Evolutionary conservation across 2,888 invertebrate species (phyloP).

Genomic region (Myopa tessellatipennis): DNA sequence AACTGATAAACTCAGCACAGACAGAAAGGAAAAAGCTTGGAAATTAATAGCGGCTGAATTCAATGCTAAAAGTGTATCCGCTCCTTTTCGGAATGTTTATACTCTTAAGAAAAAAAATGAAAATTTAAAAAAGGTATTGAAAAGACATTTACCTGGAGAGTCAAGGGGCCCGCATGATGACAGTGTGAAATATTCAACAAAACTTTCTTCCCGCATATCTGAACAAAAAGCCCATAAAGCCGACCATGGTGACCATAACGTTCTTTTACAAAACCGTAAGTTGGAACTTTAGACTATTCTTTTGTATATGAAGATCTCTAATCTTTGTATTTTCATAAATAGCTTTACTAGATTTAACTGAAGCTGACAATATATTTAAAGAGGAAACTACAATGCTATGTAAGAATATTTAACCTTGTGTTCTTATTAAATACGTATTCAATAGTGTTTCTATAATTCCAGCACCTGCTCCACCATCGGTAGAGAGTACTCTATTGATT

Average conservation of each 20-base stretch:
- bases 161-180: neutral
- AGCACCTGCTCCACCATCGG: neutral
- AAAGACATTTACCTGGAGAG: neutral
- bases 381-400: neutral
- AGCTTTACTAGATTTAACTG: neutral
- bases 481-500: too few relatives aligned
- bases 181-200: neutral
- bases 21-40: constrained; percentile 7
- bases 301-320: neutral
- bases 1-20: neutral
- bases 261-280: neutral
- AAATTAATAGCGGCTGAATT: neutral
- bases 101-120: neutral
- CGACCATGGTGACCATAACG: neutral
- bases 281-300: neutral
- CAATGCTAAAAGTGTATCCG: neutral
- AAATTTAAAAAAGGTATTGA: constrained; percentile 15
- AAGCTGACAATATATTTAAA: neutral
- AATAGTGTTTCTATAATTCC: neutral
- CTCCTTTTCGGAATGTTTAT: neutral
- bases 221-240: neutral
- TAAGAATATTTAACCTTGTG: neutral
- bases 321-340: neutral
- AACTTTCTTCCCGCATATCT: neutral
- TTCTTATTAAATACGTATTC: neutral